These are phyloP conservation scores for Polyommatus iphigenia DNA, from an alignment of 2,888 invertebrate species.

Conservation along the genomic window DNA sequence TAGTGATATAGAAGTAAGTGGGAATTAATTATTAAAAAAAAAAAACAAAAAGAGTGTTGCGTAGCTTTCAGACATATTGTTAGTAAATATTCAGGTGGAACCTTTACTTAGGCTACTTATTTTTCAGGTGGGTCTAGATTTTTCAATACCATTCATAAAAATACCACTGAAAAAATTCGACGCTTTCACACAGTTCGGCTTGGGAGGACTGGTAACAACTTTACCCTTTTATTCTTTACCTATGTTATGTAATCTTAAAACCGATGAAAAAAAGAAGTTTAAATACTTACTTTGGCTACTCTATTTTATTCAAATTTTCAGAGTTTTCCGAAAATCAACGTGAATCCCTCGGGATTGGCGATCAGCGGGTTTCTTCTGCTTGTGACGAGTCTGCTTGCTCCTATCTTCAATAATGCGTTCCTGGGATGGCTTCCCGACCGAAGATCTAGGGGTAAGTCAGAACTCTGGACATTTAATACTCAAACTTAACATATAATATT, in stretches of 20 bases:
- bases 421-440: conserved; percentile 45
- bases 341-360: conserved; percentile 81
- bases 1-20: conserved; percentile 79
- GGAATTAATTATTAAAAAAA: background rate
- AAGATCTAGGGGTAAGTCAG: conserved; percentile 63
- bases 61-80: too few species aligned
- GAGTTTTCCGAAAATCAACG: conserved; percentile 77
- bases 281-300: too few species aligned
- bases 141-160: conserved; percentile 84
- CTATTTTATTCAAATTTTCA: conserved; percentile 44
- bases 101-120: background rate
- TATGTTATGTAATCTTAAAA: too few species aligned
- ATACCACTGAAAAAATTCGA: conserved; percentile 81
- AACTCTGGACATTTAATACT: background rate
- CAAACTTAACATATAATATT: background rate
- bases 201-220: conserved; percentile 45
- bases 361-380: conserved; percentile 80
- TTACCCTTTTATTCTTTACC: background rate
- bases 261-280: too few species aligned
- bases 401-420: conserved; percentile 61
- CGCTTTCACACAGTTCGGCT: conserved; percentile 51
- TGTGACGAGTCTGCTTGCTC: conserved; percentile 77
- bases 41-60: too few species aligned
- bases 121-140: conserved; percentile 83
- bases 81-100: too few species aligned